Base-by-base conservation (phyloP, 2,888 invertebrate genomes). In the Venusia cambrica region DNA sequence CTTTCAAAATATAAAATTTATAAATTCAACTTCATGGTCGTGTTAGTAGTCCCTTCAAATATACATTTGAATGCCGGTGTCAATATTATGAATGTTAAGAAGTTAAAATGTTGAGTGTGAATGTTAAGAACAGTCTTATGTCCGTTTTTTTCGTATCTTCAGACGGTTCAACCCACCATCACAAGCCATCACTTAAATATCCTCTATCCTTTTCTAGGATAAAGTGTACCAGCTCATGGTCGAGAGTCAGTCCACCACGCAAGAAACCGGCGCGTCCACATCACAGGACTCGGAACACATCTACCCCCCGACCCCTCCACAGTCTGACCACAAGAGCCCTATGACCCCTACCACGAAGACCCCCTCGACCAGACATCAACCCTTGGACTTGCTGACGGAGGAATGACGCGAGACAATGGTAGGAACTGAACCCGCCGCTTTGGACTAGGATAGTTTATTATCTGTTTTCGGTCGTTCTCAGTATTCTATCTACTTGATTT, bases 261-360 rank as follows among this genome's bases (percentile, higher is more conserved):
- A 68, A 35, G 60, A 59, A 4, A 32, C 55, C 1, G 51, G 47
- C 15, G 52, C 66, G 4, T 60, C 71, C 2, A 53, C 63, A 11
- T 60, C 68, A 0, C 65, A 68, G 16, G 55, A 50, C 18, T 37
- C 56, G 2, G 60, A 60, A 20, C 77, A 74, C 69, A 60, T 78
- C 25, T 83, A 64, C 73, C 85, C 85, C 12, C 83, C 77, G 18
- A 87, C 85, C 38, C 85, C 85, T 30, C 85, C 85, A 15, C 75
- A 72, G 34, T 84, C 83, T 9, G 81, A 79, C 62, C 81, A 83
- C 51, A 87, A 87, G 57, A 81, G 79, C 56, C 84, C 84, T n/a
- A 65, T 62, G 37, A 73, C 80, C 0, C 75, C 79, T 12, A 47
- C 64, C 48, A 62, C 71, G 1, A 73, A 73, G 38, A 84, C 85